These are phyloP conservation scores for Brachyistius frenatus DNA, from an alignment of 2,113 vertebrate species.

Conservation along the genomic window DNA sequence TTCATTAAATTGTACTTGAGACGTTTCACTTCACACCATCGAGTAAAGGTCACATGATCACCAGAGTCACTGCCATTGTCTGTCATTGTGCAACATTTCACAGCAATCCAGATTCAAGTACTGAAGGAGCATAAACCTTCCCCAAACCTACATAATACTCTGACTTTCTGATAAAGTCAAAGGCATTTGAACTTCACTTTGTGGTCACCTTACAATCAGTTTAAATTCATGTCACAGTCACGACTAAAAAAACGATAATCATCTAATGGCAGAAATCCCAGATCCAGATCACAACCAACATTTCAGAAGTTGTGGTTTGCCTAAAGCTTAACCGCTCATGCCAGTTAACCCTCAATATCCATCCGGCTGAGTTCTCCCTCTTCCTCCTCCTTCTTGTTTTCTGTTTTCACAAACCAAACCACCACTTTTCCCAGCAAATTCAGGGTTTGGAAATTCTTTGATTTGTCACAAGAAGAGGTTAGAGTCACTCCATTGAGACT, in stretches of 20 bases:
- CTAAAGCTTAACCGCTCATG: slow-evolving; percentile 15
- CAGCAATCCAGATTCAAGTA: not conserved
- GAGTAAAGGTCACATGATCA: too few species aligned
- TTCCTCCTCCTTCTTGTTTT: not conserved
- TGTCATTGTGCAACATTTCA: not conserved
- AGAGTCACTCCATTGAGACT: not conserved
- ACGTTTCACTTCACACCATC: too few species aligned
- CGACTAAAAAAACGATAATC: slow-evolving; percentile 12
- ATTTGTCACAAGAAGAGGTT: not conserved
- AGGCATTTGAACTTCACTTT: slow-evolving; percentile 10
- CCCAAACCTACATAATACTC: not conserved
- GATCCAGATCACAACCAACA: slow-evolving; percentile 30
- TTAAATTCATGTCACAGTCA: slow-evolving; percentile 20
- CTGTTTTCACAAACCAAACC: not conserved
- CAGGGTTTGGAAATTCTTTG: not conserved
- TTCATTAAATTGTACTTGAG: too few species aligned
- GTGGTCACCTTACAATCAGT: slow-evolving; percentile 7
- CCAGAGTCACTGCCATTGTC: too few species aligned
- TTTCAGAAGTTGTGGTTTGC: slow-evolving; percentile 49
- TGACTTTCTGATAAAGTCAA: not conserved
- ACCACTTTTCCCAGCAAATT: not conserved
- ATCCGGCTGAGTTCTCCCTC: not conserved
- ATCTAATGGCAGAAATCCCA: slow-evolving; percentile 37
- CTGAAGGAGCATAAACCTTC: not conserved
- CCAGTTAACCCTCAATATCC: not conserved